Percentiles rank a stretch among this genome's conserved stretches.
Conservation (phyloP, 2,797 vertebrate species). For the Clarias platycephalus region DNA sequence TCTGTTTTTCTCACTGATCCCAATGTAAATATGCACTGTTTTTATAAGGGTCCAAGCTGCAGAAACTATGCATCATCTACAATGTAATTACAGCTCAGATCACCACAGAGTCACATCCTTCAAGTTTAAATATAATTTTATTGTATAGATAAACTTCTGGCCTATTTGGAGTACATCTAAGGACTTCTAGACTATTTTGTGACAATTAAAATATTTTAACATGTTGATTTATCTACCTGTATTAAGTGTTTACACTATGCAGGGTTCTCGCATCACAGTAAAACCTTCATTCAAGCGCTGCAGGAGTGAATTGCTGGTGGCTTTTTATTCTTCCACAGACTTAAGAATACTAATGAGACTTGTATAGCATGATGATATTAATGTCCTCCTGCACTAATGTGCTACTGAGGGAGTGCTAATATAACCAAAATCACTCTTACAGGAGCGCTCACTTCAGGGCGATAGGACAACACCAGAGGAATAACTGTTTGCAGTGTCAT, state of each 20-base stretch:
- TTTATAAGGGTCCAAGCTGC: not conserved
- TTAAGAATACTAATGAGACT: conserved; percentile 42
- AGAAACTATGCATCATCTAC: not conserved
- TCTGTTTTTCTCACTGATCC: not conserved
- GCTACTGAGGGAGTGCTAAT: conserved; percentile 44
- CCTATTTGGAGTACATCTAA: not conserved
- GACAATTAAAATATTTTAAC: not conserved
- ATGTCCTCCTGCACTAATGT: conserved; percentile 46
- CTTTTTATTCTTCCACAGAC: conserved; percentile 15
- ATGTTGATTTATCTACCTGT: not conserved
- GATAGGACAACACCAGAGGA: conserved; percentile 48
- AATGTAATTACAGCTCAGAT: conserved; percentile 2
- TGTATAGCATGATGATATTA: conserved; percentile 50
- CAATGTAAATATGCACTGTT: not conserved
- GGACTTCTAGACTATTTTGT: not conserved
- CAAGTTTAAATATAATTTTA: not conserved
- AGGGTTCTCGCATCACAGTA: not conserved
- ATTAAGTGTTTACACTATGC: not conserved
- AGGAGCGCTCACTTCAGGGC: conserved; percentile 43
- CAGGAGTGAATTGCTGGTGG: not conserved
- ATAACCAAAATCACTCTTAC: conserved; percentile 47
- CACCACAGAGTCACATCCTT: not conserved
- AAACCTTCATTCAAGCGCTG: not conserved
- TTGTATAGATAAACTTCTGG: not conserved
- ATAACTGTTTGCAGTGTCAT: conserved; percentile 50